phyloP scores from a whole-genome alignment of 2,797 vertebrate species.

The Galago senegalensis region DNA sequence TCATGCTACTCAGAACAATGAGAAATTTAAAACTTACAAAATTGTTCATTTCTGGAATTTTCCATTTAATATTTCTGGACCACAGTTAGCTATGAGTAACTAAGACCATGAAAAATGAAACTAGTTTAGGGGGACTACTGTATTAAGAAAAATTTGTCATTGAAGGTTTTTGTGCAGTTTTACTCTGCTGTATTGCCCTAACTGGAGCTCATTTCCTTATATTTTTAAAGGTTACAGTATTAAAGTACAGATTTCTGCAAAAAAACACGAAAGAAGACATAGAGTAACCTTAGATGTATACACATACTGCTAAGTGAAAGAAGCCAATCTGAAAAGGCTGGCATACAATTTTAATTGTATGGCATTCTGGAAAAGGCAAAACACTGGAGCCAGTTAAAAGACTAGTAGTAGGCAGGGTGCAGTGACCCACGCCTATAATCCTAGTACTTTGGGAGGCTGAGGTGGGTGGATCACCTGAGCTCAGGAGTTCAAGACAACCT shows the following conservation, averaged over 20 bases:
- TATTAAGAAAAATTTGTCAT: constrained; percentile 4
- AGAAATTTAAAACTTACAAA: not conserved
- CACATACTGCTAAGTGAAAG: not conserved
- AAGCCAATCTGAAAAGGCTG: not conserved
- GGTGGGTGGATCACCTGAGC: too few species aligned
- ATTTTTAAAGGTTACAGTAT: not conserved
- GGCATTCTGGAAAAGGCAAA: not conserved
- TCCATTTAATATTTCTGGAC: too few species aligned
- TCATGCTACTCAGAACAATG: not conserved
- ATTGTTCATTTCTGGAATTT: too few species aligned
- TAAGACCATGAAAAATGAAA: not conserved
- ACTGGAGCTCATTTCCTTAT: not conserved
- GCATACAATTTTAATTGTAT: not conserved
- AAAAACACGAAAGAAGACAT: not conserved
- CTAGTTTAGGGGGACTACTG: not conserved
- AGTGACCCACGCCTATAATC: too few species aligned
- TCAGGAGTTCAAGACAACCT: too few species aligned
- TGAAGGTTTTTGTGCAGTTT: not conserved
- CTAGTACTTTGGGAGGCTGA: too few species aligned
- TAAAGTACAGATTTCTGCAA: not conserved
- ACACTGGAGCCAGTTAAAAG: not conserved
- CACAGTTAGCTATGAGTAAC: not conserved
- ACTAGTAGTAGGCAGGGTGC: not conserved
- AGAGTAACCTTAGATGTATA: not conserved
- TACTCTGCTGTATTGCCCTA: not conserved